A percentile compares a stretch with the other conserved stretches of the same genome.
Conservation (phyloP, 2,797 vertebrate genomes). For the Lacerta agilis region DNA sequence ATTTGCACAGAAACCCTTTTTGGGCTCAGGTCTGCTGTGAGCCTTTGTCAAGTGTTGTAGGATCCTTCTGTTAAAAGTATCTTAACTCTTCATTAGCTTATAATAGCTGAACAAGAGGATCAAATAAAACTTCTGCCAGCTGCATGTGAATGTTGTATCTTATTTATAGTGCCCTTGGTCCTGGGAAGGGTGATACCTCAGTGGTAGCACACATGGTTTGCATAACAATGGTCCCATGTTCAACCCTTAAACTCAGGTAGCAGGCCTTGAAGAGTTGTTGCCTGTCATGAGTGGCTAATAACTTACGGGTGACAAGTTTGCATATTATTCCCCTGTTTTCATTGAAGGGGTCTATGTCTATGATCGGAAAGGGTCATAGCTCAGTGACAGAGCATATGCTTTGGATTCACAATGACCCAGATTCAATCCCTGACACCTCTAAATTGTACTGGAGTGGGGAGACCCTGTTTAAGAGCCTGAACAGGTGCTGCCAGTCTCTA, state of each 20-base stretch:
- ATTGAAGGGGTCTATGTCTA: too few species aligned
- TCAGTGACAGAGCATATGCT: too few species aligned
- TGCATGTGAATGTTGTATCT: background rate
- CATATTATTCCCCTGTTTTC: too few species aligned
- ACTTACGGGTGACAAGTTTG: too few species aligned
- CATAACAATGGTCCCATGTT: background rate
- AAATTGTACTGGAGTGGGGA: background rate
- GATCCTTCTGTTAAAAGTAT: background rate
- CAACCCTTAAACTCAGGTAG: background rate
- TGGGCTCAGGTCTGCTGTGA: background rate
- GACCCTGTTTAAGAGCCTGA: background rate
- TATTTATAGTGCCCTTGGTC: background rate
- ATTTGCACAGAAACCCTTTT: background rate
- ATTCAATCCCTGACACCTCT: background rate
- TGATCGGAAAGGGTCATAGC: too few species aligned
- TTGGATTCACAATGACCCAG: background rate
- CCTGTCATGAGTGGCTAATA: background rate
- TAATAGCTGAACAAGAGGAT: background rate
- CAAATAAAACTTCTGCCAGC: background rate
- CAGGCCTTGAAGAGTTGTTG: background rate
- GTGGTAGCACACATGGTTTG: background rate
- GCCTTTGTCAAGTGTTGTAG: background rate
- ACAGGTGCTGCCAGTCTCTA: too few species aligned
- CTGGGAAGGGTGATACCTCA: background rate
- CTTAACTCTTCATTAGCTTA: background rate